Base-by-base conservation (phyloP, 2,888 invertebrate species). In the Epinotia brunnichana region DNA sequence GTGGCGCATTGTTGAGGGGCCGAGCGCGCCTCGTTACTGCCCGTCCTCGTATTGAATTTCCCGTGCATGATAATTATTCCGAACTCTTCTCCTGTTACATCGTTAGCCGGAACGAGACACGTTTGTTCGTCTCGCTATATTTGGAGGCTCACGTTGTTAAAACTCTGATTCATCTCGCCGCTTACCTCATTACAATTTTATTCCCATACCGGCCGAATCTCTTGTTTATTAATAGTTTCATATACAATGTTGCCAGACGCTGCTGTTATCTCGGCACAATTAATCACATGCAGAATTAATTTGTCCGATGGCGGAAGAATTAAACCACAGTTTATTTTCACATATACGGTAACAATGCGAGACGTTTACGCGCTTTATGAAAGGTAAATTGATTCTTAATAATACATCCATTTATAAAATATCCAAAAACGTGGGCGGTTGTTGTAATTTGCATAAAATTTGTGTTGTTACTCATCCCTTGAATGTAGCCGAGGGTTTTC, bases 371-470 rank as follows among this genome's bases (percentile, higher is more conserved):
- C 70, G 69, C 70, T 62, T 17, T 81, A 78, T 83, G 82, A 84
- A 85, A 80, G 81, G 82, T 80, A 90, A 90, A 92, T 91, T 91
- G 90, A 88, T 89, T 89, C 85, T 90, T 91, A 91, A 91, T 90
- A 87, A 86, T 82, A 80, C 75, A 78, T 79, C 79, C 84, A 86
- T 89, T 85, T 86, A 86, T 87, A 87, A 85, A 87, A 86, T 85
- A 82, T 79, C 87, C 87, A 83, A 88, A 89, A 85, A 77, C 78
- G 84, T 79, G 81, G 76, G 67, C 74, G 80, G 79, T 77, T 76
- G 76, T 75, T 74, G 80, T 82, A 86, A 88, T 90, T 89, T 90
- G 78, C 88, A 87, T 89, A 82, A 81, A 82, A 86, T 86, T 87
- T 83, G 83, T 83, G 82, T 82, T 77, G 76, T 81, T 81, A 79